These are phyloP conservation scores for Zophobas morio DNA, from an alignment of 1,140 invertebrate genomes.

Conservation along the genomic window DNA sequence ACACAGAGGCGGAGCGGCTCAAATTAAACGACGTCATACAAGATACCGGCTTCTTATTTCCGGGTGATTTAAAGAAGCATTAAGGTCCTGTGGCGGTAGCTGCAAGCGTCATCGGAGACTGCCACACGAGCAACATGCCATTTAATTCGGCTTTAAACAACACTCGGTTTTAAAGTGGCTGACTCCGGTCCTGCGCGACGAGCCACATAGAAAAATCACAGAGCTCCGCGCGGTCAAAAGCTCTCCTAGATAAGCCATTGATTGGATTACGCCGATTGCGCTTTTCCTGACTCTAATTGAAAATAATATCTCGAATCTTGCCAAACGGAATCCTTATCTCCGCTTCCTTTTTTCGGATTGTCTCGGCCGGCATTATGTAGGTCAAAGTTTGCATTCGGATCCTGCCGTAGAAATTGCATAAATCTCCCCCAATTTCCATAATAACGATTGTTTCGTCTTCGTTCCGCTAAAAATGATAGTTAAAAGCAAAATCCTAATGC, in stretches of 20 bases:
- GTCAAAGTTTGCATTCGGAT: conserved; percentile 25
- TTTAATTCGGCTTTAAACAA: no score
- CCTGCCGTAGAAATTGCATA: conserved; percentile 17
- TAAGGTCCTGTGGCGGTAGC: no score
- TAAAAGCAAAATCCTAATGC: conserved; percentile 5
- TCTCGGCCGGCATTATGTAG: conserved; percentile 9
- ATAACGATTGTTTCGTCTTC: conserved; percentile 26
- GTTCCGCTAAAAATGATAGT: conserved; percentile 23
- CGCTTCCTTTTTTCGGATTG: conserved; percentile 1
- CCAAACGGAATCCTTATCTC: conserved; percentile 18
- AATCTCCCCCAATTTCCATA: conserved; percentile 21
- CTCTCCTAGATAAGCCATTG: conserved; percentile 24
- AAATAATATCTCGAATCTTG: conserved; percentile 31
- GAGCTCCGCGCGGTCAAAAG: neutral
- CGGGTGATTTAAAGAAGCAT: no score
- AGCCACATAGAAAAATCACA: neutral
- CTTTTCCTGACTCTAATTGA: conserved; percentile 30
- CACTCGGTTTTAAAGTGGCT: no score
- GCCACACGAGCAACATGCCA: no score
- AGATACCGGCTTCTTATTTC: no score
- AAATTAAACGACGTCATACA: neutral
- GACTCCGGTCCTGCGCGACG: no score
- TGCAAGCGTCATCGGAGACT: no score
- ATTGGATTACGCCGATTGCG: conserved; percentile 22
- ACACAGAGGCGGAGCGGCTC: neutral